Percentiles rank a stretch among this genome's conserved stretches.
phyloP scores from a whole-genome alignment of 92 coral and sea anemone species.

The Blastomussa wellsi region DNA sequence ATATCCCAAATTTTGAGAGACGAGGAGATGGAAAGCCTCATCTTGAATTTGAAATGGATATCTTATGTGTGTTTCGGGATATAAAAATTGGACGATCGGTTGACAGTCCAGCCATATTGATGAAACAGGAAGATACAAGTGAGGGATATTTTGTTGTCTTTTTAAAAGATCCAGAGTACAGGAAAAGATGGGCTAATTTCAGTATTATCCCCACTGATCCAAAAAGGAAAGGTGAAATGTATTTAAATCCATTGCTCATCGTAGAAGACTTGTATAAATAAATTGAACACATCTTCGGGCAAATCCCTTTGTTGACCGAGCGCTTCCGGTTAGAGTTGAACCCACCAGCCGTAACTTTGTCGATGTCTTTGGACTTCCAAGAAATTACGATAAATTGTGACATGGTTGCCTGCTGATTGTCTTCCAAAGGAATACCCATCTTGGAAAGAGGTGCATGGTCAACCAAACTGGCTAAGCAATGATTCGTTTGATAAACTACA shows the following conservation, averaged over 20 bases:
- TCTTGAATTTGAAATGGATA: constrained; percentile 51
- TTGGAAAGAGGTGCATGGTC: constrained; percentile 28
- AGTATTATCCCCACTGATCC: constrained; percentile 40
- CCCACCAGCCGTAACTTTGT: constrained; percentile 35
- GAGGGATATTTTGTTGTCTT: constrained; percentile 51
- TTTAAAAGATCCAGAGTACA: constrained; percentile 31
- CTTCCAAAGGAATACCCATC: constrained; percentile 24
- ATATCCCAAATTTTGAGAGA: constrained; percentile 51
- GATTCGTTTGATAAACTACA: constrained; percentile 20
- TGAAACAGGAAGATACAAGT: constrained; percentile 44
- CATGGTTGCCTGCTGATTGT: constrained; percentile 18
- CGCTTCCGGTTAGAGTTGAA: constrained; percentile 41
- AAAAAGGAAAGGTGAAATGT: constrained; percentile 47
- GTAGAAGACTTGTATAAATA: constrained; percentile 46
- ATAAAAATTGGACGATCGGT: constrained; percentile 34
- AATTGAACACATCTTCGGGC: constrained; percentile 52
- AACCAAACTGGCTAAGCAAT: constrained; percentile 32
- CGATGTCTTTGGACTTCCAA: constrained; percentile 27
- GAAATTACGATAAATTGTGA: constrained; percentile 36
- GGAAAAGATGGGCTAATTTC: constrained; percentile 35
- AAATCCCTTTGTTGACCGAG: constrained; percentile 41
- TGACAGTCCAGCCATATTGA: constrained; percentile 40
- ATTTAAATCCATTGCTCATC: constrained; percentile 44
- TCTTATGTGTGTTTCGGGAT: constrained; percentile 50
- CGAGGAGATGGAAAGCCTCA: constrained; percentile 36